phyloP scores from a whole-genome alignment of 2,113 vertebrate genomes.

The Nothoprocta pentlandii region DNA sequence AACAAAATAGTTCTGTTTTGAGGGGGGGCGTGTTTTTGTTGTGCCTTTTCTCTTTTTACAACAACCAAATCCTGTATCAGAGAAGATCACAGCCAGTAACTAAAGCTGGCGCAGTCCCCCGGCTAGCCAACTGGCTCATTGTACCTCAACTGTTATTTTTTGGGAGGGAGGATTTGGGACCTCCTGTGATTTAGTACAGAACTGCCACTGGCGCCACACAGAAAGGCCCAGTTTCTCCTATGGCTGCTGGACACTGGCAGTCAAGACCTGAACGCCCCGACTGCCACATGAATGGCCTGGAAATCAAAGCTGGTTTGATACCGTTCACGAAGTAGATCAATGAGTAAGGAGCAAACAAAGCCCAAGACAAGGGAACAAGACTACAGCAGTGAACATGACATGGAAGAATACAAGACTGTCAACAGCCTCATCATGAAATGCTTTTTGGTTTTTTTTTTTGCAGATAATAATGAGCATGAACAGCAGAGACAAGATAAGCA shows the following conservation, averaged over 20 bases:
- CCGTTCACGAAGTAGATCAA: not conserved
- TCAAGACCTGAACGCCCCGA: not conserved
- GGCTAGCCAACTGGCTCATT: not conserved
- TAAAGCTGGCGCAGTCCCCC: not conserved
- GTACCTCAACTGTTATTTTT: not conserved
- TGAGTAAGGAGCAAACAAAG: not conserved
- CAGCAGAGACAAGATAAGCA: not conserved
- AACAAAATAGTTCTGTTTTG: not conserved
- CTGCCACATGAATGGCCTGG: rapidly evolving
- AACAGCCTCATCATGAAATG: not conserved
- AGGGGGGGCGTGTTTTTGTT: no score
- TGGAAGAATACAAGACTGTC: rapidly evolving
- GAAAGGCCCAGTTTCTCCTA: not conserved
- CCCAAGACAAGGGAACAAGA: not conserved
- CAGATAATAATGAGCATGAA: not conserved
- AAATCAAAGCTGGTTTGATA: rapidly evolving
- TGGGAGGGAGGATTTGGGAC: rapidly evolving
- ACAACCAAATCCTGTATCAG: not conserved
- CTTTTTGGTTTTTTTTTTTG: rapidly evolving
- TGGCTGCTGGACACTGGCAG: rapidly evolving
- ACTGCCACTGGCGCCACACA: rapidly evolving
- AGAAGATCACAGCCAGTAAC: not conserved
- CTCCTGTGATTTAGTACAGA: not conserved
- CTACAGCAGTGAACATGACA: rapidly evolving
- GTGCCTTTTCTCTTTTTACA: not conserved